Base-by-base conservation (phyloP, 2,113 vertebrate species). In the Taxidea taxus region DNA sequence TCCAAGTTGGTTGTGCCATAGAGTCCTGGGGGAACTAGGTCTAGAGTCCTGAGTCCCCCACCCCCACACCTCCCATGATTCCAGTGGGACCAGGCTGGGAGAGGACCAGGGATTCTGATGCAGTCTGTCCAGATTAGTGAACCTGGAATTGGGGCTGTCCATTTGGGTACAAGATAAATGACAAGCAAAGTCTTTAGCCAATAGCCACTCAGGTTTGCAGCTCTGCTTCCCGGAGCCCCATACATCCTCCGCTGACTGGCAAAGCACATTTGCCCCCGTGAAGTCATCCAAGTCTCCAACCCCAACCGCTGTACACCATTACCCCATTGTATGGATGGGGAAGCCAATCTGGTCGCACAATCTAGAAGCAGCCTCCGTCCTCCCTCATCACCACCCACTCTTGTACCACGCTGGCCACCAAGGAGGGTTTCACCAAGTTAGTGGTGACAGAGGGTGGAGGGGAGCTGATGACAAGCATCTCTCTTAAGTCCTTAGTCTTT, bases 241-340 rank as follows among this genome's bases (percentile, higher is more conserved):
- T 0, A 1, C 23, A 2, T 12, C 39, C 75, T 75, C 64, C 68
- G 18, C 66, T 20, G 14, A 21, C 27, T 10, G 62, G 29, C 87
- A 72, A 29, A 49, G 49, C 3, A 23, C 66, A 8, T 12, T 25
- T 44, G 39, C n/a, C 4, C n/a, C 60, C 11, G 9, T 62, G 1
- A 25, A 64, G 47, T 23, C 47, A 49, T 16, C 42, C 4, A 1
- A 3, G n/a, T 11, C 27, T 49, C 37, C 1, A 3, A 37, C 16
- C 42, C 29, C 89, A 60, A 31, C 0, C 0, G 0, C 18, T n/a
- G 29, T 16, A 3, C 29, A 0, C 60, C 31, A 42, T 20, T 51
- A 7, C 13, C 49, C 66, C 60, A 18, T 0, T 18, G 34, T 6
- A 16, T 42, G 9, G 58, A 18, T 0, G 6, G 15, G 39, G 68